Conservation (phyloP, 1,140 invertebrate genomes). For the Pinna nobilis region DNA sequence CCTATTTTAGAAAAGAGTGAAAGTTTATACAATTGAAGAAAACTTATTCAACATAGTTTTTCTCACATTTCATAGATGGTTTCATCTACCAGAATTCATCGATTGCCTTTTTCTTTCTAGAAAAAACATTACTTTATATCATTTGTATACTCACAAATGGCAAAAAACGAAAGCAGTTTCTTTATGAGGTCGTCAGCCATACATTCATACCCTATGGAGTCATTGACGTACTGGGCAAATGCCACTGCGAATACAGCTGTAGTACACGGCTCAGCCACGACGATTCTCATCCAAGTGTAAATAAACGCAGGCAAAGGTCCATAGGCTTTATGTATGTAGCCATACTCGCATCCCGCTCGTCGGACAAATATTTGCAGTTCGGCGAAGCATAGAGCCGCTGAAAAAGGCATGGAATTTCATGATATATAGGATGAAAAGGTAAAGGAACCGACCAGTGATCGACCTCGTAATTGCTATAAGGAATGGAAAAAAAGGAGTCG, state of each 20-base stretch:
- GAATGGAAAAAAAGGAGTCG: too few species aligned
- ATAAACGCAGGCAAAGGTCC: slow-evolving; percentile 57
- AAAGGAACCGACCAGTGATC: too few species aligned
- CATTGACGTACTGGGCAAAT: slow-evolving; percentile 52
- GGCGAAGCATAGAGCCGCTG: slow-evolving; percentile 58
- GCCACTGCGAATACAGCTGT: slow-evolving; percentile 57
- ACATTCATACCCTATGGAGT: slow-evolving; percentile 53
- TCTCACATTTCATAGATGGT: neutral
- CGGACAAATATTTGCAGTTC: slow-evolving; percentile 57
- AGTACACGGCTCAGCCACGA: slow-evolving; percentile 49
- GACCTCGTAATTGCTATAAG: too few species aligned
- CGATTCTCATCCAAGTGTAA: slow-evolving; percentile 59
- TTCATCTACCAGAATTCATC: neutral
- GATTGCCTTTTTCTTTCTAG: neutral
- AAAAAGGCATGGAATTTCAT: too few species aligned
- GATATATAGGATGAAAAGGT: neutral
- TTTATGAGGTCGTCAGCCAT: slow-evolving; percentile 38
- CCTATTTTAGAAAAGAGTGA: too few species aligned
- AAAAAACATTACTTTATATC: neutral
- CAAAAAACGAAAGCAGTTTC: slow-evolving; percentile 41
- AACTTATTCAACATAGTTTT: too few species aligned
- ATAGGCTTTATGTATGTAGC: slow-evolving; percentile 58
- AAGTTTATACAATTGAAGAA: too few species aligned
- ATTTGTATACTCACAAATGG: slow-evolving; percentile 48
- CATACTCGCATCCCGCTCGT: slow-evolving; percentile 57